Base-by-base conservation (phyloP, 2,113 vertebrate genomes). In the Vanacampus margaritifer region DNA sequence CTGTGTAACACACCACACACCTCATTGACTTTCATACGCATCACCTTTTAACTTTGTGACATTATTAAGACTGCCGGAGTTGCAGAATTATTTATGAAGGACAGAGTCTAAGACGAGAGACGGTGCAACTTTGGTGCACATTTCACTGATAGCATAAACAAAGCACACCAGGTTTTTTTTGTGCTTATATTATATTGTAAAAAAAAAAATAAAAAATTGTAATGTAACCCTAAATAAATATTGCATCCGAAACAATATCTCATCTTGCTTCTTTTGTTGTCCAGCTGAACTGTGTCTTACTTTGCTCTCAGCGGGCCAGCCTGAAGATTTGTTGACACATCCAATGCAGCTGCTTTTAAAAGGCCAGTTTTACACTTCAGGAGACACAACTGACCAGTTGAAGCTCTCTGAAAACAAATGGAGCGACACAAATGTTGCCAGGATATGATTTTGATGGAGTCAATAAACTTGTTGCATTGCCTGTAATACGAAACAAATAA, bases 301-400 rank as follows among this genome's bases (percentile, higher is more conserved):
- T 26, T 24, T 62, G 23, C 37, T 62, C 37, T 65, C 64, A 35
- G 64, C 6, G 12, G 64, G 24, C n/a, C 21, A 36, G 32, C 14
- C 43, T 37, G 19, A 36, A 46, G 67, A 76, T 66, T 58, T 79
- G 79, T 69, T 85, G 87, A 86, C 79, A 66, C 41, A 64, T 48
- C 26, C 48, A 26, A 35, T 73, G 64, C 85, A 89, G 84, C 85
- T 82, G 84, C 73, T 76, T 65, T 60, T 17, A 32, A 60, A 23
- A 72, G 59, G 45, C 23, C 7, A 3, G n/a, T 53, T 19, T 72
- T 21, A 39, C 50, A 53, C 58, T 64, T n/a, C 26, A 21, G 65
- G 41, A 65, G 56, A 69, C 59, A 48, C 1, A 17, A 60, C 67
- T 65, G 43, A 64, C 13, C 24, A 16, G 6, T 39, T 60, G 62